Evolutionary conservation across 2,113 vertebrate genomes (phyloP), one percentile per base, ranked within the genome.

Genomic region (Salvelinus namaycush): DNA sequence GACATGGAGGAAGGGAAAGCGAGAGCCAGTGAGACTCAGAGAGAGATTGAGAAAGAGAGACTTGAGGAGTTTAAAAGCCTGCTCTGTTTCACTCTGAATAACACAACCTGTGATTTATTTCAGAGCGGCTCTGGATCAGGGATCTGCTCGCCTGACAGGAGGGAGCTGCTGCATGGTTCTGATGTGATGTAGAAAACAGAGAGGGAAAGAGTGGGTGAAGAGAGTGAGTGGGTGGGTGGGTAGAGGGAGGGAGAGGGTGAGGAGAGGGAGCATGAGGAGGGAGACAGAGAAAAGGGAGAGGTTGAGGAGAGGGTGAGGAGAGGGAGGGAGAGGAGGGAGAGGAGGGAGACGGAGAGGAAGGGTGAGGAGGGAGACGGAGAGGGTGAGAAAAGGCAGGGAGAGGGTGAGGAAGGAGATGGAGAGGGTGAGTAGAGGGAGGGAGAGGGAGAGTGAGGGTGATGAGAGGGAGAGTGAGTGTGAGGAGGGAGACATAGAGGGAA

Each of bases 21-120:
- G 34, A 31, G 27, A 12, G 79, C 34, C 6, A 39, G 7, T 39
- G 34, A 39, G 34, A 39, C 34, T 39, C 34, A 8, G 34, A 39
- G 34, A 2, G 8, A 39, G 34, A 39, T 2, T 6, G 22, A 57
- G 54, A 34, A n/a, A 66, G 26, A 13, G 22, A 29, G 64, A 66
- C 8, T 44, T 44, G 8, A 39, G 44, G 20, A 49, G 75, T 86
- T 87, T 81, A 84, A 24, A 74, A 24, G 14, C 72, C 79, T 83
- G 81, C 16, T 70, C 73, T 29, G 70, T 74, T 76, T 85, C 79
- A 67, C 74, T 81, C 81, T 26, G 87, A 91, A 89, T 89, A 89
- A 91, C 88, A 85, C 78, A 4, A 72, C 74, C 75, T 84, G 74
- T 85, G 86, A 89, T 91, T 87, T 86, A 86, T 87, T 76, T 77